Conservation (phyloP, 2,888 invertebrate genomes). For the Microplitis manilae region DNA sequence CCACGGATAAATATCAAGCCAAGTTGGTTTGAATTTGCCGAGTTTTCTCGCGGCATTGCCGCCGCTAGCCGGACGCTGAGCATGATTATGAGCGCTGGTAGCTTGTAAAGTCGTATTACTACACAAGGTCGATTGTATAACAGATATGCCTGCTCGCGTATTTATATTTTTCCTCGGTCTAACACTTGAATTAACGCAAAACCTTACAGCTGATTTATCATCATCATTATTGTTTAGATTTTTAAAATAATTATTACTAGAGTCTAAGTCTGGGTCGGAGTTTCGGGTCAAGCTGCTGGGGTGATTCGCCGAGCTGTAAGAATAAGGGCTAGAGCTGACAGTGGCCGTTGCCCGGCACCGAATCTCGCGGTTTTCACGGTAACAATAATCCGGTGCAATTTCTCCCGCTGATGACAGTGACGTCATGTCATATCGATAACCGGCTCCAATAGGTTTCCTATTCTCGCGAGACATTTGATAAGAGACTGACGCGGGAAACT, state of each 20-base stretch:
- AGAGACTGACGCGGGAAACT: slow-evolving; percentile 59
- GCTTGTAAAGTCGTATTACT: slow-evolving; percentile 6
- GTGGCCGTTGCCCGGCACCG: not conserved
- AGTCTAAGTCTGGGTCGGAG: too few species aligned
- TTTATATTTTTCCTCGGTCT: slow-evolving; percentile 43
- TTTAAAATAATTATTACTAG: too few species aligned
- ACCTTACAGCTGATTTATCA: not conserved
- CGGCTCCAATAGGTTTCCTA: slow-evolving; percentile 60
- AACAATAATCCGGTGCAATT: not conserved
- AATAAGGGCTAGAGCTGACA: not conserved
- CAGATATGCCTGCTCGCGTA: slow-evolving; percentile 62
- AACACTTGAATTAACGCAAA: slow-evolving; percentile 12
- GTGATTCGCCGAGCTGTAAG: not conserved
- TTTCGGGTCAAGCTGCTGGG: too few species aligned
- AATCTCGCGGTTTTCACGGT: not conserved
- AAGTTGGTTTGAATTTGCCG: slow-evolving; percentile 79
- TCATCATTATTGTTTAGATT: too few species aligned
- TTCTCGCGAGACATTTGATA: slow-evolving; percentile 59
- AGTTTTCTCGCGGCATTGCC: slow-evolving; percentile 72
- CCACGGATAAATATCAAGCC: slow-evolving; percentile 83
- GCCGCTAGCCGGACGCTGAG: slow-evolving; percentile 49
- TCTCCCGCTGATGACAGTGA: slow-evolving; percentile 21
- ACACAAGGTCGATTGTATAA: slow-evolving; percentile 61
- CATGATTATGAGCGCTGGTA: not conserved
- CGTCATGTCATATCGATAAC: slow-evolving; percentile 59